Conservation (phyloP, 2,888 invertebrate species). For the Stictocephala bisonia region DNA sequence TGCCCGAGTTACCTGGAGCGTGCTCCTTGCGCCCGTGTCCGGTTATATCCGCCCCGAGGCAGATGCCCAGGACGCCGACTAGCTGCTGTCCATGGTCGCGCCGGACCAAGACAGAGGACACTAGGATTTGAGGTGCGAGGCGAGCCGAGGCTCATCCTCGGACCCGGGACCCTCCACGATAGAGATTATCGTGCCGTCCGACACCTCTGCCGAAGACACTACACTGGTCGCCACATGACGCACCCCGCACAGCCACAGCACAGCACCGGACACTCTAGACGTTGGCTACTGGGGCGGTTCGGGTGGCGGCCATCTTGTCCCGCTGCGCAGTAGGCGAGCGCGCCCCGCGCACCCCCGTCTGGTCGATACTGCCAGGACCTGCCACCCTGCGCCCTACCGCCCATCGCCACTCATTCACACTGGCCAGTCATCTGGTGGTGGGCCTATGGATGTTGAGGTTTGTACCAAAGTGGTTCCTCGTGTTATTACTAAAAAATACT, state of each 20-base stretch:
- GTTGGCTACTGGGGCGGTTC: slow-evolving; percentile 7
- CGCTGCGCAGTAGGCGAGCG: slow-evolving; percentile 10
- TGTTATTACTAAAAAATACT: too few species aligned
- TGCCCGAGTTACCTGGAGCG: slow-evolving; percentile 38
- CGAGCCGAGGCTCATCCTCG: slow-evolving; percentile 42
- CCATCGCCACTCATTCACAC: neutral
- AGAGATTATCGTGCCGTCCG: too few species aligned
- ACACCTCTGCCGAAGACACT: too few species aligned
- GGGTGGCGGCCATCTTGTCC: slow-evolving; percentile 15
- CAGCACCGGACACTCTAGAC: neutral
- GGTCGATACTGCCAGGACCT: slow-evolving; percentile 31
- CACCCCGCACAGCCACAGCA: too few species aligned
- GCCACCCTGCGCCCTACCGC: neutral
- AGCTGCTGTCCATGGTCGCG: slow-evolving; percentile 5
- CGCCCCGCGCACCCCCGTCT: neutral
- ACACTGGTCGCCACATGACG: too few species aligned
- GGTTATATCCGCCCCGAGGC: slow-evolving; percentile 29
- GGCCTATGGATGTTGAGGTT: too few species aligned
- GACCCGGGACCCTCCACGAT: slow-evolving; percentile 12
- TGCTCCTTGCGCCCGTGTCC: slow-evolving; percentile 40
- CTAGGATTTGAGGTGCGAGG: neutral
- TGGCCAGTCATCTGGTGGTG: too few species aligned
- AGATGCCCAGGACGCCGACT: slow-evolving; percentile 24
- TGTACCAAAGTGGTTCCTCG: too few species aligned
- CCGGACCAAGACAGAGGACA: neutral